Percentiles rank a stretch among this genome's conserved stretches.
phyloP scores from a whole-genome alignment of 2,888 invertebrate species.

The Leucania comma region DNA sequence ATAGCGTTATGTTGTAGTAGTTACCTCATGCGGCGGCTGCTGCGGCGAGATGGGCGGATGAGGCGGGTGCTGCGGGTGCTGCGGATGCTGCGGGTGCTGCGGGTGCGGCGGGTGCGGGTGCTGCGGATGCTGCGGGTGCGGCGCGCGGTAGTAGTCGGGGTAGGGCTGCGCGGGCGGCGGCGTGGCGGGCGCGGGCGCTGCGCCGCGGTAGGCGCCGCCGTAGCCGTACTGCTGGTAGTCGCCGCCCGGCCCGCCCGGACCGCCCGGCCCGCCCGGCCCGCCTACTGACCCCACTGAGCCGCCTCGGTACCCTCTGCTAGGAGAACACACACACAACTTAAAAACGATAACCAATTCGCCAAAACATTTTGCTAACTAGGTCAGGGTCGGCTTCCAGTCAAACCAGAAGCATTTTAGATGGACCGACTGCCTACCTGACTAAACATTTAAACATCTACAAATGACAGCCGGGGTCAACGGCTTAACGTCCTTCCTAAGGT shows the following conservation, averaged over 20 bases:
- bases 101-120: conserved; percentile 74
- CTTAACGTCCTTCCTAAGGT: no score
- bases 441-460: no score
- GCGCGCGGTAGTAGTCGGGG: conserved; percentile 85
- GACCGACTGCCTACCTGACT: no score
- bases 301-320: conserved; percentile 78
- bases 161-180: conserved; percentile 83
- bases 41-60: conserved; percentile 70
- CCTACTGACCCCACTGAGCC: conserved; percentile 46
- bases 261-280: conserved; percentile 43
- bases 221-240: conserved; percentile 84
- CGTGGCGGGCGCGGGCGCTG: conserved; percentile 75
- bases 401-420: no score
- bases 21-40: conserved; percentile 80
- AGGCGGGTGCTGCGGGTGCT: conserved; percentile 71
- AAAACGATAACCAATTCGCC: no score
- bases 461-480: no score
- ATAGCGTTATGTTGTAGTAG: conserved; percentile 7
- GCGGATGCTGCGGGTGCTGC: conserved; percentile 70
- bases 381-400: background rate
- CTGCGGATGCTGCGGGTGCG: conserved; percentile 77
- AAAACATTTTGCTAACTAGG: no score
- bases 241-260: conserved; percentile 30
- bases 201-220: conserved; percentile 83
- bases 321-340: background rate